A percentile compares a stretch with the other conserved stretches of the same genome.
phyloP scores from a whole-genome alignment of 1,140 invertebrate genomes.

The Procambarus clarkii region DNA sequence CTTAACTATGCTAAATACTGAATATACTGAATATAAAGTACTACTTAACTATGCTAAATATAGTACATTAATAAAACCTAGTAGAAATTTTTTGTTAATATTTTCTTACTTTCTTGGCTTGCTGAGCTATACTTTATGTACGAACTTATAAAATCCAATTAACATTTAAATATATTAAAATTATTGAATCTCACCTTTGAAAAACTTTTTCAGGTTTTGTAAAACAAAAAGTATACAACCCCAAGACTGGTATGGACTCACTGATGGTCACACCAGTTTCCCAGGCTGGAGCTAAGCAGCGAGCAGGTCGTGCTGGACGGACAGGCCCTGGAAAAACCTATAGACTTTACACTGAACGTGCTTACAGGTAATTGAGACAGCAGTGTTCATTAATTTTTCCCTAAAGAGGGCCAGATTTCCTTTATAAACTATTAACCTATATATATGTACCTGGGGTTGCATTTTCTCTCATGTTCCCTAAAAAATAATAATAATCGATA shows the following conservation, averaged over 20 bases:
- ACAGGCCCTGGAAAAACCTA: slow-evolving; percentile 99
- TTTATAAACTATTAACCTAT: too few relatives aligned
- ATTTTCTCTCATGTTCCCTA: too few relatives aligned
- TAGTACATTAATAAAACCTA: slow-evolving; percentile 41
- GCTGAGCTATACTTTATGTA: neutral
- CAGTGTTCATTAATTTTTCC: too few relatives aligned
- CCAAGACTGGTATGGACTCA: slow-evolving; percentile 99
- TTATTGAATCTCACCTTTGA: neutral
- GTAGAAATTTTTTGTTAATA: neutral
- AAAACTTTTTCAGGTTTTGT: slow-evolving; percentile 85
- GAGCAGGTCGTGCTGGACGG: slow-evolving; percentile 95
- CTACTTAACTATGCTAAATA: too few relatives aligned
- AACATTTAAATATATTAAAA: slow-evolving; percentile 74
- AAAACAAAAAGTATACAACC: slow-evolving; percentile 99
- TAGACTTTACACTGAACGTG: slow-evolving; percentile 98
- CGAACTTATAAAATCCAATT: neutral
- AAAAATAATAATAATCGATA: too few relatives aligned
- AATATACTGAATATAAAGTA: too few relatives aligned
- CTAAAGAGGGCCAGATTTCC: too few relatives aligned
- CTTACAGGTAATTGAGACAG: slow-evolving; percentile 80
- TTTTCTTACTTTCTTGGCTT: neutral
- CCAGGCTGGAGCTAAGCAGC: slow-evolving; percentile 97
- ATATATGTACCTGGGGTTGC: too few relatives aligned
- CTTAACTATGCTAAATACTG: too few relatives aligned
- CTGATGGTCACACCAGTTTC: slow-evolving; percentile 99